Base-by-base conservation (phyloP, 2,888 invertebrate species). In the Holacanthella duospinosa region DNA sequence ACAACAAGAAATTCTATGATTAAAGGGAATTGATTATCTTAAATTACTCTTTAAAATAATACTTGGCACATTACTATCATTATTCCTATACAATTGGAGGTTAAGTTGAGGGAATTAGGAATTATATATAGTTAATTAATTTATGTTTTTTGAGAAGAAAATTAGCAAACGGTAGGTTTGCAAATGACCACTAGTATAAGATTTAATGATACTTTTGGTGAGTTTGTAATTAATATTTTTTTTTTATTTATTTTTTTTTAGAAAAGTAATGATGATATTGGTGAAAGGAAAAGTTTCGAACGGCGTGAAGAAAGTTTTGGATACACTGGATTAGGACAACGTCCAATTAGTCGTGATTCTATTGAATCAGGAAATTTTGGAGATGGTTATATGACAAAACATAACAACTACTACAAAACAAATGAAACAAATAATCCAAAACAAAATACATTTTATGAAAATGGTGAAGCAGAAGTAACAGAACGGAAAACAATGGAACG, bases 221-320 rank as follows among this genome's bases (percentile, higher is more conserved):
- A n/a, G n/a, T n/a, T n/a, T n/a, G n/a, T n/a, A n/a, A n/a, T n/a
- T n/a, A n/a, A n/a, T n/a, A n/a, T n/a, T n/a, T n/a, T n/a, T n/a
- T n/a, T n/a, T n/a, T n/a, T n/a, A 24, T 58, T 53, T 55, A 25
- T 48, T 44, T 66, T 29, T 64, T 67, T 66, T 6, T 64, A 73
- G 73, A 71, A 69, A 62, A 66, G 58, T 55, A 68, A 66, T 61
- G 73, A 73, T 61, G 57, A 68, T n/a, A n/a, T n/a, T 21, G 73
- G 73, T n/a, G 71, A 73, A 55, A 55, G 73, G 60, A 73, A 73
- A 65, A 62, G 67, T 12, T 73, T 71, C 53, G 71, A 73, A 54
- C 66, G 73, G 29, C 65, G 73, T 1, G 73, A 73, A 43, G 70
- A 73, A 65, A 73, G 68, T 63, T 71, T 73, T 44, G 73, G 71